Conservation (phyloP, 2,113 vertebrate species). For the Struthio camelus region DNA sequence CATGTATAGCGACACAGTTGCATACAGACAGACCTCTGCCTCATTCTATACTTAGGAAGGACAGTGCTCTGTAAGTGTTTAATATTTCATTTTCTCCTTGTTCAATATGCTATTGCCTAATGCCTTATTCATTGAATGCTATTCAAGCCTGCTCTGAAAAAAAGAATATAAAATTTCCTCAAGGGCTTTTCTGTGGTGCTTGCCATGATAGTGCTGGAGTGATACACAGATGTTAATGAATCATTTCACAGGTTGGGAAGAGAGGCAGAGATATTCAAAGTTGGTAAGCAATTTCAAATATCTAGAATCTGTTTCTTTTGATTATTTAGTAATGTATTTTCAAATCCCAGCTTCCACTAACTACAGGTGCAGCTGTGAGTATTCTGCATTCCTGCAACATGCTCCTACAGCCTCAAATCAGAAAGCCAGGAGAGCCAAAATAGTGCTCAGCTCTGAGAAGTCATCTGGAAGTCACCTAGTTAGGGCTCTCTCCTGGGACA, state of each 20-base stretch:
- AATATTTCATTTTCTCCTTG: constrained; percentile 31
- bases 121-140: background rate
- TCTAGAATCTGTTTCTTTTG: background rate
- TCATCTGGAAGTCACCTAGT: background rate
- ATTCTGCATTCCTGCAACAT: background rate
- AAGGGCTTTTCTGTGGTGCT: constrained; percentile 19
- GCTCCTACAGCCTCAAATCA: background rate
- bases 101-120: background rate
- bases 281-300: background rate
- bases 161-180: background rate
- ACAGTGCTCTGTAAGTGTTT: background rate
- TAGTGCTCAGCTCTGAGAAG: background rate
- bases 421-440: background rate
- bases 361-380: background rate
- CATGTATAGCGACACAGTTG: background rate
- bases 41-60: constrained; percentile 6
- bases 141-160: background rate
- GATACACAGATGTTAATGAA: constrained; percentile 9
- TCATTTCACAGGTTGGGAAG: constrained; percentile 4
- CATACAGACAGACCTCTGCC: background rate
- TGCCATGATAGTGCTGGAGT: background rate
- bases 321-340: background rate
- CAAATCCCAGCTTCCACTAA: background rate
- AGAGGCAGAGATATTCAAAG: background rate
- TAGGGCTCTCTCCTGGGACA: background rate